A percentile compares a stretch with the other conserved stretches of the same genome.
Evolutionary conservation across 2,888 invertebrate genomes (phyloP).

Genomic region (Drosophila parthenogenetica): DNA sequence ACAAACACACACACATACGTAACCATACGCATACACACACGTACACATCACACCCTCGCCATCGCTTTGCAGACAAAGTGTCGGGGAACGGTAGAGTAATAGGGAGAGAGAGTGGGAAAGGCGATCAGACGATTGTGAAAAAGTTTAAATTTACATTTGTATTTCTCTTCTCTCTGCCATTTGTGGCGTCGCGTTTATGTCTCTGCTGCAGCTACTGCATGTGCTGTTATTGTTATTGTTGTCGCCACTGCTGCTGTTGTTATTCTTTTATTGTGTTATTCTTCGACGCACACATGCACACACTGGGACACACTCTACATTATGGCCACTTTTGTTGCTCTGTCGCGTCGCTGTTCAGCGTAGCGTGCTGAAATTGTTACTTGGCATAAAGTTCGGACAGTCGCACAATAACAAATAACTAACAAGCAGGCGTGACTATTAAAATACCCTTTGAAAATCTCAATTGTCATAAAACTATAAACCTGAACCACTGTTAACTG

Average conservation of each 20-base stretch:
- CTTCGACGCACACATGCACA: constrained; percentile 34
- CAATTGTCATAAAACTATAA: background rate
- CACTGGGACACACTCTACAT: constrained; percentile 38
- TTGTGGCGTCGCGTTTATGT: constrained; percentile 35
- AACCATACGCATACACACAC: constrained; percentile 3
- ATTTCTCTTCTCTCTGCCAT: constrained; percentile 53
- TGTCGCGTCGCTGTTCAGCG: constrained; percentile 59
- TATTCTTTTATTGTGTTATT: constrained; percentile 54
- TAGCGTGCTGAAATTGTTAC: constrained; percentile 63
- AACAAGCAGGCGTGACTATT: background rate
- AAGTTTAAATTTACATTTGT: constrained; percentile 75
- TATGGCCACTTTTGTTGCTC: constrained; percentile 66
- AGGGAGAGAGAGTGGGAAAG: background rate
- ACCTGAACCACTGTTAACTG: background rate
- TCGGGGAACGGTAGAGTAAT: constrained; percentile 13
- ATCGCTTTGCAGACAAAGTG: constrained; percentile 40
- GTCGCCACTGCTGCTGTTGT: constrained; percentile 10
- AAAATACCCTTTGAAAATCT: constrained; percentile 21
- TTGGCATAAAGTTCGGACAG: constrained; percentile 51
- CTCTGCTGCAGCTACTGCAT: constrained; percentile 34
- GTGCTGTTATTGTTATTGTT: constrained; percentile 45
- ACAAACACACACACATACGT: constrained; percentile 7
- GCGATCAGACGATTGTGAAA: constrained; percentile 66
- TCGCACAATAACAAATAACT: constrained; percentile 27
- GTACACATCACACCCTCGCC: constrained; percentile 52